These are phyloP conservation scores for Drosophila sturtevanti DNA, from an alignment of 1,140 invertebrate species.

Conservation along the genomic window DNA sequence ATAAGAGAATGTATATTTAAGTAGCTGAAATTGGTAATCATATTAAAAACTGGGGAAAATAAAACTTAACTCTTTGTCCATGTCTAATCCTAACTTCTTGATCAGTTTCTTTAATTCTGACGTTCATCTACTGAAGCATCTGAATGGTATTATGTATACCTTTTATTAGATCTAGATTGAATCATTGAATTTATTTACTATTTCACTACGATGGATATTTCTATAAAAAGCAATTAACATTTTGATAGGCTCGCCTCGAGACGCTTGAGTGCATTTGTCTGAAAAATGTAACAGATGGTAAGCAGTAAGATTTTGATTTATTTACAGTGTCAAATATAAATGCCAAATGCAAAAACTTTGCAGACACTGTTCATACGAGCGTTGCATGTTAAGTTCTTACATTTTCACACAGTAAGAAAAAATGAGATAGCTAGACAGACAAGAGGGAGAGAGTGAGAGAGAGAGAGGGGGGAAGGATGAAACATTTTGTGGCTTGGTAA, in stretches of 20 bases:
- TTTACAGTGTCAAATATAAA: constrained; percentile 47
- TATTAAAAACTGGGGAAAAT: no score
- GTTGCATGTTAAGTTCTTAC: constrained; percentile 41
- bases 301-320: constrained; percentile 37
- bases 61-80: no score
- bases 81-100: no score
- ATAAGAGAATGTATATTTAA: no score
- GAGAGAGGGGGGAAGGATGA: constrained; percentile 9
- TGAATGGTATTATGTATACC: no score
- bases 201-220: no score
- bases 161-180: no score
- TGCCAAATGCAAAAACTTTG: constrained; percentile 56
- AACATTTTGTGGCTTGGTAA: constrained; percentile 43
- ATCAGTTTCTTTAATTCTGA: no score
- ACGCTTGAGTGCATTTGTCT: constrained; percentile 29
- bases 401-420: no score
- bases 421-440: neutral
- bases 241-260: constrained; percentile 10
- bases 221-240: constrained; percentile 27
- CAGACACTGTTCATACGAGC: constrained; percentile 42
- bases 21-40: no score
- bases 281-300: neutral
- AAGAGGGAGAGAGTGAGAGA: neutral
- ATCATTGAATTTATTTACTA: no score
- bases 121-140: no score